phyloP scores from a whole-genome alignment of 2,113 vertebrate genomes.

The Halichoerus grypus region DNA sequence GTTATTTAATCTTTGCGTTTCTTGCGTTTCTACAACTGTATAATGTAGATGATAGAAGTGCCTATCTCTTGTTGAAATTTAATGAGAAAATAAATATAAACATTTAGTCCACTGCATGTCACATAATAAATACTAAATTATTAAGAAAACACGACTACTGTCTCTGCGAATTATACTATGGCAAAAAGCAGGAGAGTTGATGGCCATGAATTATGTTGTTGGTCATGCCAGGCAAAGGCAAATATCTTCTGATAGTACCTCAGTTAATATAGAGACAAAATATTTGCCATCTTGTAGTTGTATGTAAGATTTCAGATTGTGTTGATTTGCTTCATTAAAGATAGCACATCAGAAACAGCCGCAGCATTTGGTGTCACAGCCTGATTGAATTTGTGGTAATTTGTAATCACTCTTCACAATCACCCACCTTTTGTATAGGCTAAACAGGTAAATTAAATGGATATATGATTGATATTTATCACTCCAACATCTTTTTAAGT shows the following conservation, averaged over 20 bases:
- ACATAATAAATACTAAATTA: background rate
- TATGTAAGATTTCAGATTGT: background rate
- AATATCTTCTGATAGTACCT: background rate
- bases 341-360: background rate
- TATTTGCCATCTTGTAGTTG: background rate
- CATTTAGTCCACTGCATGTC: constrained; percentile 16
- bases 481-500: background rate
- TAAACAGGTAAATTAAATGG: background rate
- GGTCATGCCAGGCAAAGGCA: background rate
- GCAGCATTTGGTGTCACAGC: background rate
- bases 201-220: background rate
- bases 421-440: background rate
- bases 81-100: constrained; percentile 21
- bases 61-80: background rate
- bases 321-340: constrained; percentile 48
- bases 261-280: background rate
- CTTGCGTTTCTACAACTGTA: background rate
- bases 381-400: constrained; percentile 45
- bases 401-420: background rate
- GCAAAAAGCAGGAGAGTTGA: background rate
- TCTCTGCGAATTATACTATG: background rate
- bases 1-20: background rate
- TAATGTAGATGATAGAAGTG: background rate
- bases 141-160: background rate
- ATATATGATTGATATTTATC: background rate